Conservation (phyloP, 2,888 invertebrate species). For the Euplagia quadripunctaria region DNA sequence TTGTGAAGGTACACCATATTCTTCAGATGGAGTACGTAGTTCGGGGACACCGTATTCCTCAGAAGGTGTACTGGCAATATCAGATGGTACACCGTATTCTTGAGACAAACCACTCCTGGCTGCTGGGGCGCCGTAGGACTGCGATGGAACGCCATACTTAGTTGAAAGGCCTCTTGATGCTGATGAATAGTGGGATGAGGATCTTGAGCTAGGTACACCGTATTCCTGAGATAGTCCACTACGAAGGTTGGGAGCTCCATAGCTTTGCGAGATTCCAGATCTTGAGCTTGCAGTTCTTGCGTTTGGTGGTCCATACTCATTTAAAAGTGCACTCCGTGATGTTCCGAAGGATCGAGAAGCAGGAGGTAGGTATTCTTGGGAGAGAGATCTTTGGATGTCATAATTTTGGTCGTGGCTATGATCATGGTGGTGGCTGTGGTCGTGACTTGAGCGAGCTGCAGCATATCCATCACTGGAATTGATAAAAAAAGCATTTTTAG, state of each 20-base stretch:
- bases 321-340: conserved; percentile 54
- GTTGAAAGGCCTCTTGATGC: conserved; percentile 45
- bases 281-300: conserved; percentile 33
- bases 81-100: conserved; percentile 51
- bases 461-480: conserved; percentile 72
- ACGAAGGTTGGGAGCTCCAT: conserved; percentile 45
- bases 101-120: conserved; percentile 40
- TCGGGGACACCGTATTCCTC: conserved; percentile 61
- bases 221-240: conserved; percentile 57
- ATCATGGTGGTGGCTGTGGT: conserved; percentile 29
- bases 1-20: conserved; percentile 63
- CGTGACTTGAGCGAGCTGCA: conserved; percentile 55
- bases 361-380: conserved; percentile 61
- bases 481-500: not conserved
- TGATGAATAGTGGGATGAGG: conserved; percentile 26
- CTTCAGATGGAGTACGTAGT: conserved; percentile 60
- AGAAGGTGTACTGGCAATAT: conserved; percentile 56
- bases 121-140: conserved; percentile 28
- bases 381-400: conserved; percentile 56
- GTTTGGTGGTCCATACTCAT: conserved; percentile 59
- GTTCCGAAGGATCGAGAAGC: conserved; percentile 41
- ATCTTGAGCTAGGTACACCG: conserved; percentile 53
- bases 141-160: conserved; percentile 61
- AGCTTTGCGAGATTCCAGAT: conserved; percentile 33
- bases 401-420: conserved; percentile 47